Percentiles rank a stretch among this genome's conserved stretches.
Evolutionary conservation across 2,888 invertebrate species (phyloP).

Genomic region (Notodonta dromedarius): DNA sequence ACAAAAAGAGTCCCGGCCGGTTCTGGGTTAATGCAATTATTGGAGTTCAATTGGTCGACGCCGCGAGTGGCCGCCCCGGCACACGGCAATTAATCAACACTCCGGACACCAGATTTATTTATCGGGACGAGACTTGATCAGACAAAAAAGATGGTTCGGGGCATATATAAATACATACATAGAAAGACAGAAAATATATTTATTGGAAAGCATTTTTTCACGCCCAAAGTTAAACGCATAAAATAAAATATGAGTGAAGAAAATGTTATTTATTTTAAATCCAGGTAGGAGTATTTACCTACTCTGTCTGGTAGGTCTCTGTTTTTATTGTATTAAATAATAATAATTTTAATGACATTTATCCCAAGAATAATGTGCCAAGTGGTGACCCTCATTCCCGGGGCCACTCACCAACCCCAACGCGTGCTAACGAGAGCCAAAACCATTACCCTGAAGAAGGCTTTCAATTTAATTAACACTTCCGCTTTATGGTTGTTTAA

Average conservation of each 20-base stretch:
- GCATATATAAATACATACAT: not conserved
- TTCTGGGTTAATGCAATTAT: slow-evolving; percentile 61
- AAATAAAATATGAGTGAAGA: no score
- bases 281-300: no score
- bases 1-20: slow-evolving; percentile 38
- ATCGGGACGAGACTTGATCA: slow-evolving; percentile 1
- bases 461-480: slow-evolving; percentile 43
- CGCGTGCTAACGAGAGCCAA: slow-evolving; percentile 17
- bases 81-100: slow-evolving; percentile 47
- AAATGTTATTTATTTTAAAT: no score
- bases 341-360: not conserved
- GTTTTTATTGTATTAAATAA: no score
- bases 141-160: not conserved
- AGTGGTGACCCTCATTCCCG: slow-evolving; percentile 10
- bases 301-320: no score
- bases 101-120: slow-evolving; percentile 12
- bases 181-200: no score
- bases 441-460: slow-evolving; percentile 37
- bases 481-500: slow-evolving; percentile 1
- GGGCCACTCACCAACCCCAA: slow-evolving; percentile 16
- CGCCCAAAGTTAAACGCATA: no score
- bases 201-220: no score
- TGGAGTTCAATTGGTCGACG: slow-evolving; percentile 54
- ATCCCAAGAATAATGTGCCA: not conserved
- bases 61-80: slow-evolving; percentile 38